Evolutionary conservation across 2,113 vertebrate species (phyloP).

Genomic region (Microcebus griseorufus): DNA sequence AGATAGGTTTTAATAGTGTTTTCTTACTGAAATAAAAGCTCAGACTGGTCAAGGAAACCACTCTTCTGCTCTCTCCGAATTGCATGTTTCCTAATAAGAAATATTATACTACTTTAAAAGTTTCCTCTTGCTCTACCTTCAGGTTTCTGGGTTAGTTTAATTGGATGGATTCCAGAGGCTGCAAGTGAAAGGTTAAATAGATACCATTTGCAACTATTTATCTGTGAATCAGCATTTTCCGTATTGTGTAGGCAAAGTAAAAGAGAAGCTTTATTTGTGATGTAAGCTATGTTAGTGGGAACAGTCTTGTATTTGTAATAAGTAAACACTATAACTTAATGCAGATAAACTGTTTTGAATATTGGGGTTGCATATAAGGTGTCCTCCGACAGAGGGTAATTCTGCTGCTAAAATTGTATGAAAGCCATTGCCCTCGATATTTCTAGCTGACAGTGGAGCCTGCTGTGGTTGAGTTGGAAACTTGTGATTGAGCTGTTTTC

Average conservation of each 20-base stretch:
- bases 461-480: not conserved
- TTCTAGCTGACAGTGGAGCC: not conserved
- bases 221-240: not conserved
- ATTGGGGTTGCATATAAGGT: not conserved
- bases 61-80: not conserved
- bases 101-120: not conserved
- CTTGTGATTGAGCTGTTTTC: not conserved
- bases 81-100: slow-evolving; percentile 46
- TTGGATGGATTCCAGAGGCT: not conserved
- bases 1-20: slow-evolving; percentile 38
- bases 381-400: not conserved
- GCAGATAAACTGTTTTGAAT: not conserved
- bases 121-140: not conserved
- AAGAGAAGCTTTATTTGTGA: not conserved
- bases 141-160: slow-evolving; percentile 25
- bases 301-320: not conserved
- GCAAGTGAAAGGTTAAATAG: slow-evolving; percentile 19
- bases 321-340: not conserved
- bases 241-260: not conserved
- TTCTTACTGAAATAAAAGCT: slow-evolving; percentile 48
- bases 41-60: not conserved
- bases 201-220: not conserved
- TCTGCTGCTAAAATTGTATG: not conserved
- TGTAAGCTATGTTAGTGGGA: not conserved
- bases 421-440: not conserved